Evolutionary conservation across 2,113 vertebrate genomes (phyloP), one percentile per base, ranked within the genome.

Genomic region (Cathartes aura): DNA sequence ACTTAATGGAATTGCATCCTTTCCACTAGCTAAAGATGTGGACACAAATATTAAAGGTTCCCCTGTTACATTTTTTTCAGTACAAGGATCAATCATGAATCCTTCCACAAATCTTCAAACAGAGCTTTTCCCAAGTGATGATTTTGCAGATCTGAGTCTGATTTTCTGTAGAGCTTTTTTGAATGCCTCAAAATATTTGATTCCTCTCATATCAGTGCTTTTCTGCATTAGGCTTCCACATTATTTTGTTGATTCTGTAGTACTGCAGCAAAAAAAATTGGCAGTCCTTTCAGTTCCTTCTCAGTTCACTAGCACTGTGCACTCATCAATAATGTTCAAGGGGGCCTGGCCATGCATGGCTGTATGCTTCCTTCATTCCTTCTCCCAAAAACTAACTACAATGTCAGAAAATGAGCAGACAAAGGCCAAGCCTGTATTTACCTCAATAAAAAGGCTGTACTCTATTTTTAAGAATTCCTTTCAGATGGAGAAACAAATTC

Each of bases 11-110:
- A 79, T 73, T 82, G 89, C 94, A 89, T 68, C 96, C 48, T 82
- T 85, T 91, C 38, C 91, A 72, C 72, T 26, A 92, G 75, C 83
- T 73, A 71, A 95, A 90, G 81, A 89, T 88, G 73, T 88, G 58
- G 76, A 94, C 79, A 83, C 79, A 94, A 96, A 95, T 78, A 86
- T 88, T 94, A 91, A 95, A 93, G 76, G 70, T 90, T 83, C 32
- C 56, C 9, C 66, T 74, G 26, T 52, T 72, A 38, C 3, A 21
- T 36, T 82, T 80, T 87, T 84, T 95, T 81, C 89, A 96, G 58
- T 53, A 82, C 47, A 62, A 68, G 72, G 82, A 89, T 90, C 81
- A 87, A 8, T 83, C 58, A 43, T 38, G 68, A 84, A 81, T 93
- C 56, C 73, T 86, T 84, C 52, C 74, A 80, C 62, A 82, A 76